Percentiles rank a stretch among this genome's conserved stretches.
Conservation (phyloP, 1,140 invertebrate genomes). For the Caenorhabditis remanei region DNA sequence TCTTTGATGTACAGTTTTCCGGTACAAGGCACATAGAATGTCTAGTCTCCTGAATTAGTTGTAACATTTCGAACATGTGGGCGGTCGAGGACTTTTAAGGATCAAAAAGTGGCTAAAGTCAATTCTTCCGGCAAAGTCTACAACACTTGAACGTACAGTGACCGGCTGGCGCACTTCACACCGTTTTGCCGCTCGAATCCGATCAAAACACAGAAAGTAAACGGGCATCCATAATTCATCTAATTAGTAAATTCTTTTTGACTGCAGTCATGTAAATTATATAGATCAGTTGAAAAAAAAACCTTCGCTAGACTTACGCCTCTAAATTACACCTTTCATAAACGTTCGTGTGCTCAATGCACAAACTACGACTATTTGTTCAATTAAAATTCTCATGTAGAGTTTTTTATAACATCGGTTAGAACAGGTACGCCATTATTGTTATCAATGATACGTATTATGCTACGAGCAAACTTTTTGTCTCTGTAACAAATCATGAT, state of each 20-base stretch:
- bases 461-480: neutral
- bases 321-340: neutral
- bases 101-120: slow-evolving; percentile 35
- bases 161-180: slow-evolving; percentile 23
- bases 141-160: slow-evolving; percentile 9
- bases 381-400: neutral
- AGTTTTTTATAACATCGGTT: neutral
- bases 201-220: slow-evolving; percentile 15
- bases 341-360: neutral
- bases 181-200: neutral
- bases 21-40: neutral
- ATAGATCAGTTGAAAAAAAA: neutral
- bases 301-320: neutral
- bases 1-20: too few relatives aligned
- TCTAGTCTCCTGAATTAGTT: neutral
- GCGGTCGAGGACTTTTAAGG: slow-evolving; percentile 3
- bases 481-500: neutral
- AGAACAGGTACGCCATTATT: neutral
- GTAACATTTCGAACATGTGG: neutral
- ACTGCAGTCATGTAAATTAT: neutral
- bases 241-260: slow-evolving; percentile 6
- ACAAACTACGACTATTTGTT: neutral
- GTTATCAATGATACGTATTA: neutral
- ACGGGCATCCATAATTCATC: neutral
- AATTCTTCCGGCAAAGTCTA: slow-evolving; percentile 32